Base-by-base conservation (phyloP, 2,113 vertebrate genomes). In the Aptenodytes forsteri region DNA sequence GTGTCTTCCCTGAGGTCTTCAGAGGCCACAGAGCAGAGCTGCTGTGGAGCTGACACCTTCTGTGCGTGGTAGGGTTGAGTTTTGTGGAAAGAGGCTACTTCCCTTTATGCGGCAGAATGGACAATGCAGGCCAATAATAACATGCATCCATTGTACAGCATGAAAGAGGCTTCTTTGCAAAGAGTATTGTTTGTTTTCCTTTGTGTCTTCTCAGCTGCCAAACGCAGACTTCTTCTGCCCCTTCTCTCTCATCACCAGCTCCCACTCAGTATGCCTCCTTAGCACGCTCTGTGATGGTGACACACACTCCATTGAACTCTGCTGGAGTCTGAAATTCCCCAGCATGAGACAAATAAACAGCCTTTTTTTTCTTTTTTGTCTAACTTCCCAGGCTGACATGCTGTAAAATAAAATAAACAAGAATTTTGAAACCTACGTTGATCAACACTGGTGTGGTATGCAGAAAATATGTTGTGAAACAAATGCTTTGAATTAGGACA, bases 401-500 rank as follows among this genome's bases (percentile, higher is more conserved):
- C 58, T 93, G 64, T 90, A 96, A 87, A 95, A 87, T 46, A 84
- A 90, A 97, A 97, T 83, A 76, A 95, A 94, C 91, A 93, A 83
- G 91, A 84, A 72, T 93, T 97, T 78, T 78, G 93, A 95, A 98
- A 96, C 66, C 72, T 93, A 69, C 3, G 21, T 83, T 96, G 85
- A 96, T 93, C 94, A 91, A 92, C 97, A 95, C 32, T 94, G 58
- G 40, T 95, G 75, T 61, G 69, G 83, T 59, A 95, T 72, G 87
- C 88, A 97, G 85, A 96, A 97, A 97, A 81, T 96, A 89, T 50
- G 83, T 89, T 97, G 83, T 69, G 91, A 96, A 97, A 87, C 76
- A 84, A 96, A 80, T 87, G 80, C 81, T 98, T 97, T 97, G 87
- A 96, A 96, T 96, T 94, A 96, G 90, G 90, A 95, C 88, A 94